phyloP scores from a whole-genome alignment of 2,797 vertebrate genomes.

The Amazona finschi region DNA sequence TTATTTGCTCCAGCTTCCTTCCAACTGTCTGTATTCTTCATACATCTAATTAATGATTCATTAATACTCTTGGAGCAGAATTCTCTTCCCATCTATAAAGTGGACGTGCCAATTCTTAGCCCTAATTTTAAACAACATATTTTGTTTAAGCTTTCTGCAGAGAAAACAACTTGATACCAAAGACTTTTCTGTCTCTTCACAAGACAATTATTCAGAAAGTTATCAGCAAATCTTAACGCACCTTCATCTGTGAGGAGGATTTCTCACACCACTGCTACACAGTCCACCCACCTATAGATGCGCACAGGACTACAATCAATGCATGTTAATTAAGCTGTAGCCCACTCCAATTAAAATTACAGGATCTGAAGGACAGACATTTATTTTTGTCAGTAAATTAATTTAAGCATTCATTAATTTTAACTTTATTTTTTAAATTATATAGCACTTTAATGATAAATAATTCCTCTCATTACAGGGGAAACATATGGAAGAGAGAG shows the following conservation, averaged over 20 bases:
- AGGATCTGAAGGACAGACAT: conserved; percentile 43
- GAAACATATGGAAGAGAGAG: conserved; percentile 57
- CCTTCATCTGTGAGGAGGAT: background rate
- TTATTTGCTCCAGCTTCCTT: background rate
- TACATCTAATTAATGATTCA: conserved; percentile 13
- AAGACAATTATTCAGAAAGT: background rate
- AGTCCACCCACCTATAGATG: conserved; percentile 33
- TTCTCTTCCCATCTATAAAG: background rate
- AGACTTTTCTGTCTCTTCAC: background rate
- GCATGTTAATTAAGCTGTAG: conserved; percentile 47
- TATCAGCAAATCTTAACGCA: conserved; percentile 16
- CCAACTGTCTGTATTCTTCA: background rate
- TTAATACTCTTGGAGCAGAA: conserved; percentile 16
- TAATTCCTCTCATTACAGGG: conserved; percentile 56
- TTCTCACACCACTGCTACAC: background rate
- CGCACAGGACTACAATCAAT: conserved; percentile 13
- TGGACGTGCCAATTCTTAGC: background rate
- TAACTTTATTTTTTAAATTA: conserved; percentile 48
- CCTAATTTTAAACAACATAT: conserved; percentile 16
- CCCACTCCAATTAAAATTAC: conserved; percentile 42
- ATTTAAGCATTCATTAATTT: conserved; percentile 49
- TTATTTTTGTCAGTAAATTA: conserved; percentile 63
- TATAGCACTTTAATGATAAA: conserved; percentile 51
- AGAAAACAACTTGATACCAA: conserved; percentile 21
- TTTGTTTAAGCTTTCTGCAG: conserved; percentile 6